Percentiles rank a stretch among this genome's conserved stretches.
phyloP scores from a whole-genome alignment of 2,113 vertebrate genomes.

The Festucalex cinctus region DNA sequence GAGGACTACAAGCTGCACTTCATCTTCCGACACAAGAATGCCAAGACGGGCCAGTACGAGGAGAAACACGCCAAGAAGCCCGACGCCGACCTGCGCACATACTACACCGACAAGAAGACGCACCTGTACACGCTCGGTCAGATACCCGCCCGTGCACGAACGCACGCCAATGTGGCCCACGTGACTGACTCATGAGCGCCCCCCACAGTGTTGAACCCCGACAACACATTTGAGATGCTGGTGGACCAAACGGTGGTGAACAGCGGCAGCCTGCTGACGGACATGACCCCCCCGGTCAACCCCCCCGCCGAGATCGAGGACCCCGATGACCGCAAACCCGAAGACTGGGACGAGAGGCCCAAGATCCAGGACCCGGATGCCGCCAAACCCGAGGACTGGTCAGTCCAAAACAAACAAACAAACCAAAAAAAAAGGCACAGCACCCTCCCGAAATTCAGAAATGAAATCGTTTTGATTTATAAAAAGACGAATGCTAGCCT shows the following conservation, averaged over 20 bases:
- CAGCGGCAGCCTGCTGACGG: conserved; percentile 87
- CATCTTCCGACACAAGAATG: conserved; percentile 97
- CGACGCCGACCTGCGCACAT: conserved; percentile 87
- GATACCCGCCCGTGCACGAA: not conserved
- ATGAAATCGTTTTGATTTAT: not conserved
- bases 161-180: conserved; percentile 51
- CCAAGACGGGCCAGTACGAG: conserved; percentile 87
- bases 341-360: conserved; percentile 97
- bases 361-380: conserved; percentile 95
- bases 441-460: too few species aligned
- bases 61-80: conserved; percentile 97
- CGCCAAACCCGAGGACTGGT: conserved; percentile 95
- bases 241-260: conserved; percentile 92
- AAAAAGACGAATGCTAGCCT: not conserved
- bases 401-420: conserved; percentile 32
- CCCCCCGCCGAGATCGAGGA: conserved; percentile 93
- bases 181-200: conserved; percentile 64
- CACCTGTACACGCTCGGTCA: conserved; percentile 91
- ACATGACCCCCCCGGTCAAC: conserved; percentile 91
- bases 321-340: conserved; percentile 91
- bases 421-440: too few species aligned
- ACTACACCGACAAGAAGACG: conserved; percentile 96
- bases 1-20: conserved; percentile 98
- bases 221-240: conserved; percentile 93
- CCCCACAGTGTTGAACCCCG: conserved; percentile 90